A percentile compares a stretch with the other conserved stretches of the same genome.
Evolutionary conservation across 53 echinoderm and acorn worm species (phyloP).

Genomic region (Antedon mediterranea): DNA sequence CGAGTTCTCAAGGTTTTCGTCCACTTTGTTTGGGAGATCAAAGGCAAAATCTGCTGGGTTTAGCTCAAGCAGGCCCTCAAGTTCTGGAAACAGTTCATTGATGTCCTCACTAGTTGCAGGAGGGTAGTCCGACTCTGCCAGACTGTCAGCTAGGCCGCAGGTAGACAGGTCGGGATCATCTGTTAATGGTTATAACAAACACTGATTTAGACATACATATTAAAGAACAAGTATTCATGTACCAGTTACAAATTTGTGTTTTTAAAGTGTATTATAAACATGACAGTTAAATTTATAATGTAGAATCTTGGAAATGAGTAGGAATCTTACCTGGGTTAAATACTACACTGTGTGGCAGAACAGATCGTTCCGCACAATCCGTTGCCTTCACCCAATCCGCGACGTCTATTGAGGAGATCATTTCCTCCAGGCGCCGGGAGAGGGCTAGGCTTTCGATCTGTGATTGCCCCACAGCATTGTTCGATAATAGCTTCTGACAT

Average conservation of each 20-base stretch:
- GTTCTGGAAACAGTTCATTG: not conserved
- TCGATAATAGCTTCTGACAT: not conserved
- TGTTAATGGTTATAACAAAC: conserved; percentile 1
- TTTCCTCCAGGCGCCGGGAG: not conserved
- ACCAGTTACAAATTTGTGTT: too few relatives aligned
- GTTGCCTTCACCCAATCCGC: not conserved
- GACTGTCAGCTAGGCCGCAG: conserved; percentile 30
- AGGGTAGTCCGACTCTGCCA: conserved; percentile 47
- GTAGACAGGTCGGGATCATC: conserved; percentile 65
- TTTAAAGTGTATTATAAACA: too few relatives aligned
- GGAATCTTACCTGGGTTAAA: conserved; percentile 73
- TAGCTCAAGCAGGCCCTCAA: not conserved
- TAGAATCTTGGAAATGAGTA: too few relatives aligned
- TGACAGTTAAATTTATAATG: too few relatives aligned
- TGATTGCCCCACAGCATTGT: not conserved
- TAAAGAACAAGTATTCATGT: too few relatives aligned
- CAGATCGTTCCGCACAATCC: conserved; percentile 12
- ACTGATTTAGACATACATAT: not conserved
- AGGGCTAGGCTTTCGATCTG: not conserved
- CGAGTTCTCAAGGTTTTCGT: not conserved
- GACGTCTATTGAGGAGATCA: not conserved
- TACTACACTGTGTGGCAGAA: conserved; percentile 31
- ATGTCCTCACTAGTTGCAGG: not conserved
- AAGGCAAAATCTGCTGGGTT: not conserved
- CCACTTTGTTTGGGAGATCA: not conserved